Evolutionary conservation across 2,797 vertebrate species (phyloP).

Genomic region (Fratercula arctica): DNA sequence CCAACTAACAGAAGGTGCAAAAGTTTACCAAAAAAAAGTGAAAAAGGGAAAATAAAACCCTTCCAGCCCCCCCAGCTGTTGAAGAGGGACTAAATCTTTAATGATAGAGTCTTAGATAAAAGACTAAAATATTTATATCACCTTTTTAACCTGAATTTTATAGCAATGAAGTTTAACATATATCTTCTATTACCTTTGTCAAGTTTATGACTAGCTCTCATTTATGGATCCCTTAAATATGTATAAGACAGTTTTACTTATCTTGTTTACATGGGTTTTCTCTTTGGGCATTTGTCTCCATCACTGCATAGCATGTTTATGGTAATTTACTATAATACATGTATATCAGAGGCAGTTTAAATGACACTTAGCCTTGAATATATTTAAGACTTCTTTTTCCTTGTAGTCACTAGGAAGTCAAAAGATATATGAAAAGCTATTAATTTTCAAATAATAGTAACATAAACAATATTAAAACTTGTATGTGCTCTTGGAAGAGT

Average conservation of each 20-base stretch:
- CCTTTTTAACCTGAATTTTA: conserved; percentile 72
- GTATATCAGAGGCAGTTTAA: conserved; percentile 68
- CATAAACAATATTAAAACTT: conserved; percentile 55
- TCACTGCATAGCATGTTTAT: conserved; percentile 62
- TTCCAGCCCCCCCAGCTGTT: not conserved
- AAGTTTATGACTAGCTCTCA: conserved; percentile 47
- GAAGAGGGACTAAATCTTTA: conserved; percentile 56
- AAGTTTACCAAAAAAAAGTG: not conserved
- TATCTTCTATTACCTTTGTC: conserved; percentile 64
- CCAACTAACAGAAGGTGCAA: not conserved
- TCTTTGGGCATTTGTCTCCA: conserved; percentile 65
- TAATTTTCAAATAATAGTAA: conserved; percentile 68
- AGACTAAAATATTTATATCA: conserved; percentile 69
- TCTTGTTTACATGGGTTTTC: conserved; percentile 68
- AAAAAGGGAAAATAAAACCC: not conserved
- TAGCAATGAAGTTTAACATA: conserved; percentile 62
- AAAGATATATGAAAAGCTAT: conserved; percentile 64
- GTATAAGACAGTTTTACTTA: conserved; percentile 71
- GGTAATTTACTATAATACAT: conserved; percentile 68
- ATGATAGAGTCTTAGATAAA: conserved; percentile 54
- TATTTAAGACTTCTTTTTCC: conserved; percentile 53
- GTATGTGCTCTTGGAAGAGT: conserved; percentile 38
- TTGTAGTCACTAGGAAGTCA: conserved; percentile 57
- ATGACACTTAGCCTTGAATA: conserved; percentile 70
- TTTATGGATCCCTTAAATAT: conserved; percentile 65